Evolutionary conservation across 2,888 invertebrate genomes (phyloP).

Genomic region (Busseola fusca): DNA sequence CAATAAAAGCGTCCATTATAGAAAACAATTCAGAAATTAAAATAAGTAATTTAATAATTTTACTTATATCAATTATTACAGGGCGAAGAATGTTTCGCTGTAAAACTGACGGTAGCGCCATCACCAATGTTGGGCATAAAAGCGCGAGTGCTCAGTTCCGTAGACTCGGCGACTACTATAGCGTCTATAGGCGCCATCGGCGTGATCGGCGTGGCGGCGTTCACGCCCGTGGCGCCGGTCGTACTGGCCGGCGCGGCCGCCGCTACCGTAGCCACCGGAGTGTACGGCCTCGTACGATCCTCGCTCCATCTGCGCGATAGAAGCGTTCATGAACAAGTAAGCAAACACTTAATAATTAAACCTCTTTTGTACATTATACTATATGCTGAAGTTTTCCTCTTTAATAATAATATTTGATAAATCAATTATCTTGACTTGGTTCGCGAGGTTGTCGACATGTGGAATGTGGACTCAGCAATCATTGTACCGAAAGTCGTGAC

Average conservation of each 20-base stretch:
- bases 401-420: too few species aligned
- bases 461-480: too few species aligned
- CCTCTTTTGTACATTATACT: too few species aligned
- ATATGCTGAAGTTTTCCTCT: not conserved
- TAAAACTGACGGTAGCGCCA: conserved; percentile 80
- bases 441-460: too few species aligned
- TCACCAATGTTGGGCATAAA: conserved; percentile 80
- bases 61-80: conserved; percentile 57
- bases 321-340: conserved; percentile 86
- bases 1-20: too few species aligned
- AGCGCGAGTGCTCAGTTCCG: conserved; percentile 79
- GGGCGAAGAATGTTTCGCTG: conserved; percentile 78
- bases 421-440: too few species aligned
- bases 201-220: conserved; percentile 85
- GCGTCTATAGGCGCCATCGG: conserved; percentile 85
- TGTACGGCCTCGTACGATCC: conserved; percentile 87
- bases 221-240: conserved; percentile 86
- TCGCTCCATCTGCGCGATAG: conserved; percentile 85
- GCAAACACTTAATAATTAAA: not conserved
- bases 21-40: too few species aligned
- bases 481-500: too few species aligned
- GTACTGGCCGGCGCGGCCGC: conserved; percentile 84
- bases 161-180: conserved; percentile 81
- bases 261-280: conserved; percentile 83
- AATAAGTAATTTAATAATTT: not conserved